Conservation (phyloP, 2,888 invertebrate species). For the Crematogaster levior region DNA sequence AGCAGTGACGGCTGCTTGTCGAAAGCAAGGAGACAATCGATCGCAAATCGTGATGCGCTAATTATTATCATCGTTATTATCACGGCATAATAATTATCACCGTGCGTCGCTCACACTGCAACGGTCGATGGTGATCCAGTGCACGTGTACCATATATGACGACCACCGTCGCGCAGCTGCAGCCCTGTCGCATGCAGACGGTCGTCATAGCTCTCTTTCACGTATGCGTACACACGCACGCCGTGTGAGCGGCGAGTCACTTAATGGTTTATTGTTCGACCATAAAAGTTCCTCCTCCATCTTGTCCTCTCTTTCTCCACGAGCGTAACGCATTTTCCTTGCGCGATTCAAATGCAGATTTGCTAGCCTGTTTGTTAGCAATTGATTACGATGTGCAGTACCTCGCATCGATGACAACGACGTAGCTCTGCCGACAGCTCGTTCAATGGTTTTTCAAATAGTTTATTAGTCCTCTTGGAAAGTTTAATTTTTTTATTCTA, state of each 20-base stretch:
- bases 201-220: slow-evolving; percentile 46
- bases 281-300: slow-evolving; percentile 34
- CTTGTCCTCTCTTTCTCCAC: background rate
- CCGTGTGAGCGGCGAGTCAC: background rate
- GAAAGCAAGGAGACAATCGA: background rate
- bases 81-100: slow-evolving; percentile 17
- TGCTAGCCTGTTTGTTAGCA: background rate
- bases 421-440: background rate
- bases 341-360: slow-evolving; percentile 3
- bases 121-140: slow-evolving; percentile 29
- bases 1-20: background rate
- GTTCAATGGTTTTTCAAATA: background rate
- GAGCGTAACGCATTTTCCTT: background rate
- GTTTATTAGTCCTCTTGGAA: background rate
- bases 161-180: slow-evolving; percentile 41
- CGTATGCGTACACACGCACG: background rate
- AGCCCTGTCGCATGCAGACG: slow-evolving; percentile 58
- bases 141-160: slow-evolving; percentile 46
- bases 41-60: slow-evolving; percentile 1
- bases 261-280: slow-evolving; percentile 51
- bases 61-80: slow-evolving; percentile 33
- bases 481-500: background rate
- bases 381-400: background rate
- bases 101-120: slow-evolving; percentile 42
- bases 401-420: background rate